Evolutionary conservation across 2,888 invertebrate genomes (phyloP).

Genomic region (Scaeva pyrastri): DNA sequence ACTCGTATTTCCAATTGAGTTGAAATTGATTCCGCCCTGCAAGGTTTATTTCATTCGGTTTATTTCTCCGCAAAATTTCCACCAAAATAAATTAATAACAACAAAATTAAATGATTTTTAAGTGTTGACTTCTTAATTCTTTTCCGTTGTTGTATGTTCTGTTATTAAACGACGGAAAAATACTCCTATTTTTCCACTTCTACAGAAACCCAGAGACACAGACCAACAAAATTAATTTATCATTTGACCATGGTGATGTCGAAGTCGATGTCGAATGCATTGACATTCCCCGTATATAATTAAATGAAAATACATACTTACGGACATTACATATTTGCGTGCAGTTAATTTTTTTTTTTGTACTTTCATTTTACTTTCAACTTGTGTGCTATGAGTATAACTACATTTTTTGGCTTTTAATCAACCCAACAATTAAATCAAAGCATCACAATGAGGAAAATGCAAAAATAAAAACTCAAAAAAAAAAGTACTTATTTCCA

Average conservation of each 20-base stretch:
- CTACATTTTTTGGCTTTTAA: constrained; percentile 59
- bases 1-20: no score
- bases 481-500: constrained; percentile 33
- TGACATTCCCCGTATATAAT: constrained; percentile 19
- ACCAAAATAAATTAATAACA: background rate
- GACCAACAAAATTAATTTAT: constrained; percentile 2
- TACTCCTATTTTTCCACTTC: background rate
- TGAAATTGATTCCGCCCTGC: no score
- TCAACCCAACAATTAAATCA: constrained; percentile 67
- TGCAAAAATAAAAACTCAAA: background rate
- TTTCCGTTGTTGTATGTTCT: background rate
- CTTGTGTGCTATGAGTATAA: no score
- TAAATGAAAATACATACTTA: constrained; percentile 35
- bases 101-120: constrained; percentile 9
- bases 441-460: constrained; percentile 39
- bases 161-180: background rate
- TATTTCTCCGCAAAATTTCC: no score
- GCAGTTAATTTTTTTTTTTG: constrained; percentile 45
- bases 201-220: no score
- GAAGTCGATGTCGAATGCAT: background rate
- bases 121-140: constrained; percentile 25
- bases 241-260: background rate
- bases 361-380: background rate
- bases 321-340: constrained; percentile 21
- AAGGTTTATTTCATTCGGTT: no score